Conservation (phyloP, 2,888 invertebrate species). For the Cosmia trapezina region DNA sequence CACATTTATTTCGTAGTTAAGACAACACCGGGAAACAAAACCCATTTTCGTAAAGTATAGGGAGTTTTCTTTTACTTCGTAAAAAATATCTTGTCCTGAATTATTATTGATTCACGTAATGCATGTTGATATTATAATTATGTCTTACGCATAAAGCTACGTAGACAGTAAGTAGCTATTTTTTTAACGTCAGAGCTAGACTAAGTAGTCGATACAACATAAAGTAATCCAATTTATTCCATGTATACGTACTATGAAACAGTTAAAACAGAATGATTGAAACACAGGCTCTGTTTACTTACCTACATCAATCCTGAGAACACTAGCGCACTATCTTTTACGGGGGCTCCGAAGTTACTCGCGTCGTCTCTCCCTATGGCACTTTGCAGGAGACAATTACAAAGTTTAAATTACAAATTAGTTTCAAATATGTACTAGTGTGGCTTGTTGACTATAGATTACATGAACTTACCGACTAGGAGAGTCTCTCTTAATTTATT, state of each 20-base stretch:
- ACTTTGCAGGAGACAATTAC: slow-evolving; percentile 50
- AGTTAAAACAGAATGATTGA: background rate
- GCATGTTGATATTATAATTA: background rate
- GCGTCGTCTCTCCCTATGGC: slow-evolving; percentile 29
- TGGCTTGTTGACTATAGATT: slow-evolving; percentile 41
- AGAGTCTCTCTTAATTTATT: slow-evolving; percentile 1
- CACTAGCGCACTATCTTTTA: slow-evolving; percentile 30
- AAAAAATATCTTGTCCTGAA: background rate
- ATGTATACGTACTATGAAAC: background rate
- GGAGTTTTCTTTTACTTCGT: background rate
- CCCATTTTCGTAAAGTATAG: background rate
- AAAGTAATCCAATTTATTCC: background rate
- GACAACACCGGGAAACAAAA: background rate
- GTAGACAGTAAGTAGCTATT: background rate
- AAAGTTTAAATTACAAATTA: slow-evolving; percentile 61
- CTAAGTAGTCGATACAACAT: background rate
- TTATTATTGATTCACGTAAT: background rate
- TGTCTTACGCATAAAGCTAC: background rate
- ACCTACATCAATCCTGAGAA: slow-evolving; percentile 15
- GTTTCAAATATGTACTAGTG: slow-evolving; percentile 50
- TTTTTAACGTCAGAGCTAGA: background rate
- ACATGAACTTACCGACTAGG: slow-evolving; percentile 8
- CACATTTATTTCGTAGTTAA: slow-evolving; percentile 36
- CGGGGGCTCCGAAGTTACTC: slow-evolving; percentile 18
- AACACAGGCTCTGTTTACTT: slow-evolving; percentile 16